phyloP scores from a whole-genome alignment of 2,888 invertebrate genomes.

The Lasius platythorax region DNA sequence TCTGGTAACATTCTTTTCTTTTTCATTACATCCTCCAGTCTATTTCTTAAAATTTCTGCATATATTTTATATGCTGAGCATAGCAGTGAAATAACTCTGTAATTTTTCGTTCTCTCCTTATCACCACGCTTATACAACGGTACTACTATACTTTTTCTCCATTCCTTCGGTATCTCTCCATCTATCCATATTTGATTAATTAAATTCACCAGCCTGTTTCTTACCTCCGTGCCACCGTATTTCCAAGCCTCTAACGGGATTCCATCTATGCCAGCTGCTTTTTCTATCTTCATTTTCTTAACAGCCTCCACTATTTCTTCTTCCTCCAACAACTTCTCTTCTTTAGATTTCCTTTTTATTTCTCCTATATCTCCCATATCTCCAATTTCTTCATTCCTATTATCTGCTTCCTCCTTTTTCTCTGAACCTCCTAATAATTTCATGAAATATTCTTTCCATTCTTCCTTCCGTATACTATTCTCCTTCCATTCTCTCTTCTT shows the following conservation, averaged over 20 bases:
- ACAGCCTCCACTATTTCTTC: slow-evolving; percentile 44
- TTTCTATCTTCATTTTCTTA: slow-evolving; percentile 52
- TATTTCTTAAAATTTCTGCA: slow-evolving; percentile 55
- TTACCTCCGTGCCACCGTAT: slow-evolving; percentile 32
- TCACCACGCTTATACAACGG: slow-evolving; percentile 66
- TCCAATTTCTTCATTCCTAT: too few species aligned
- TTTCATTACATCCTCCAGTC: slow-evolving; percentile 59
- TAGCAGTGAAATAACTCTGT: slow-evolving; percentile 68
- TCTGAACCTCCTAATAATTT: too few species aligned
- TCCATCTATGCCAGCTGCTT: slow-evolving; percentile 45
- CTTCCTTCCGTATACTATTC: too few species aligned
- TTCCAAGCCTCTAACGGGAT: slow-evolving; percentile 60
- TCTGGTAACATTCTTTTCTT: slow-evolving; percentile 52
- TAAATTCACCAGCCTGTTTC: slow-evolving; percentile 22
- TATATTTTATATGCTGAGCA: slow-evolving; percentile 65
- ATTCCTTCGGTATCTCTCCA: slow-evolving; percentile 62
- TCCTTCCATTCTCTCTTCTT: too few species aligned
- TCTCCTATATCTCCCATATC: background rate
- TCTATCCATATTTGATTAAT: slow-evolving; percentile 45
- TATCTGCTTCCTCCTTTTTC: too few species aligned
- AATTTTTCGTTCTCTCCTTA: slow-evolving; percentile 51
- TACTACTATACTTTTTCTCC: slow-evolving; percentile 60
- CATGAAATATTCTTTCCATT: too few species aligned
- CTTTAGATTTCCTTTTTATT: background rate
- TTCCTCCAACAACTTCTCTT: background rate